These are phyloP conservation scores for Coleophora flavipennella DNA, from an alignment of 2,888 invertebrate genomes.

Conservation along the genomic window DNA sequence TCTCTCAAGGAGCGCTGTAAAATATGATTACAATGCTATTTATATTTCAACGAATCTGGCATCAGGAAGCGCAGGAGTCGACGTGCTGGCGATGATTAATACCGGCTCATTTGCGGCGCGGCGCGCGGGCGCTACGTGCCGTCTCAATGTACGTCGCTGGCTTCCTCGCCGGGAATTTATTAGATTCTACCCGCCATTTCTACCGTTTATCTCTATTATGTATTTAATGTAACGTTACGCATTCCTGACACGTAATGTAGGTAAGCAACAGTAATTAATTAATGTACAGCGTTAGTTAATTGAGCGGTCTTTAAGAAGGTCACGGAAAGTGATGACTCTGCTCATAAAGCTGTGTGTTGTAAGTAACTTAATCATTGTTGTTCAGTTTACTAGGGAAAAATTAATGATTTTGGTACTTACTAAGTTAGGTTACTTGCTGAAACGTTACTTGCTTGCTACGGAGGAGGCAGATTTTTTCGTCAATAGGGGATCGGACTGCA, in stretches of 20 bases:
- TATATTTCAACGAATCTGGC: slow-evolving; percentile 42
- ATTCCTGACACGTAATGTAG: slow-evolving; percentile 30
- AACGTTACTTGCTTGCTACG: no score
- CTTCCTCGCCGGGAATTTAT: slow-evolving; percentile 66
- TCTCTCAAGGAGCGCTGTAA: background rate
- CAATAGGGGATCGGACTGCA: no score
- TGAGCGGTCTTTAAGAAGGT: no score
- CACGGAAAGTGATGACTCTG: no score
- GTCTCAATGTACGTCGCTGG: slow-evolving; percentile 63
- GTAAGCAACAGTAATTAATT: slow-evolving; percentile 20
- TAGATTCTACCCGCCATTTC: slow-evolving; percentile 59
- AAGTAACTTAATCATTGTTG: no score
- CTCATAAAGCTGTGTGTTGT: no score
- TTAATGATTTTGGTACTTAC: no score
- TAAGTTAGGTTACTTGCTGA: no score
- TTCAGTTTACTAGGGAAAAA: no score
- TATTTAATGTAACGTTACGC: slow-evolving; percentile 46
- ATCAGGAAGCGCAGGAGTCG: slow-evolving; percentile 60
- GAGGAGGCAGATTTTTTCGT: no score
- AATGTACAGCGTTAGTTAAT: background rate
- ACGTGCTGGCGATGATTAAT: slow-evolving; percentile 68
- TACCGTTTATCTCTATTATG: slow-evolving; percentile 63
- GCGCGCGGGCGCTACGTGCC: slow-evolving; percentile 24
- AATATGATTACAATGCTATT: slow-evolving; percentile 14
- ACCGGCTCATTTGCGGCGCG: slow-evolving; percentile 60